A percentile compares a stretch with the other conserved stretches of the same genome.
Evolutionary conservation across 2,797 vertebrate species (phyloP).

Genomic region (Chelonia mydas): DNA sequence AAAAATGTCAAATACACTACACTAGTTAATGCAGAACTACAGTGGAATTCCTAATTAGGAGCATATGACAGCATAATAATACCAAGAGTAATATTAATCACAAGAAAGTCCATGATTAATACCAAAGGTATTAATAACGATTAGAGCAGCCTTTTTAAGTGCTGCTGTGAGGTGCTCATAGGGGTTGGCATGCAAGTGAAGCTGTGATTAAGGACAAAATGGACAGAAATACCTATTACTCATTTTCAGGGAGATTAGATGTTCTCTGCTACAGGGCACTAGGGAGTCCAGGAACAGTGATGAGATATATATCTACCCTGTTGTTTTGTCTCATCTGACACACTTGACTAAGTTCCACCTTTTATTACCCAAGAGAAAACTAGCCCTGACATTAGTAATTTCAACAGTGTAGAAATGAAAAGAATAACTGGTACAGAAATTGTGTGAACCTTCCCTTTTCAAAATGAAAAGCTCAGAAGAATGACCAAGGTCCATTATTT

Average conservation of each 20-base stretch:
- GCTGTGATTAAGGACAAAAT: not conserved
- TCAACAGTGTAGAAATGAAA: not conserved
- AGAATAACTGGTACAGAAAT: not conserved
- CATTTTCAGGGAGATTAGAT: not conserved
- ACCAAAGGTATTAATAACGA: not conserved
- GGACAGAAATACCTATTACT: not conserved
- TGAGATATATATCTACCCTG: not conserved
- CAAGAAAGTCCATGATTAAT: not conserved
- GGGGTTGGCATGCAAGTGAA: not conserved
- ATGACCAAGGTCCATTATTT: constrained; percentile 4
- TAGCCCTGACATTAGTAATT: constrained; percentile 17
- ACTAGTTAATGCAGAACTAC: not conserved
- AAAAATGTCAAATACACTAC: not conserved
- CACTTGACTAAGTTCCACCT: not conserved
- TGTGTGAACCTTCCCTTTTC: not conserved
- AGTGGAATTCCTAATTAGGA: not conserved
- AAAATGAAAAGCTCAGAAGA: constrained; percentile 31
- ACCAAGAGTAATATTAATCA: not conserved
- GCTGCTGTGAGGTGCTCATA: not conserved
- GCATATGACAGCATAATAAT: not conserved
- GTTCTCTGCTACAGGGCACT: not conserved
- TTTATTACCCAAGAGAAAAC: not conserved
- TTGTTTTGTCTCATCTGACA: not conserved
- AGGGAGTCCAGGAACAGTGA: not conserved
- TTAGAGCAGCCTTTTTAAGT: not conserved